Conservation (phyloP, 2,888 invertebrate species). For the Heliconius sara region DNA sequence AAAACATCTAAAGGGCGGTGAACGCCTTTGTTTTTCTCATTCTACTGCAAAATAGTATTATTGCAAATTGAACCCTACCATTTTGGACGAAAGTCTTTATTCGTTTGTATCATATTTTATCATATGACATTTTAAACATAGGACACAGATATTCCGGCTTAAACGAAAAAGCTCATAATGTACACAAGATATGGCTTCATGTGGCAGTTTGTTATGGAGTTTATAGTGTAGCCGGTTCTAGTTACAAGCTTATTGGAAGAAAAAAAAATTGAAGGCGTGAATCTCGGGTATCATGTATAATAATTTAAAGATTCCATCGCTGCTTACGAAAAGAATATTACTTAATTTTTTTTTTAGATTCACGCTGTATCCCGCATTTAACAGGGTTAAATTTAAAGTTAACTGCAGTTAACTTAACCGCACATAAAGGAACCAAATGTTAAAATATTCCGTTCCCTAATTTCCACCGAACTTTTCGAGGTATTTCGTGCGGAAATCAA, state of each 20-base stretch:
- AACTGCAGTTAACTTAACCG: too few species aligned
- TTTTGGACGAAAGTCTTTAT: conserved; percentile 38
- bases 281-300: conserved; percentile 67
- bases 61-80: conserved; percentile 55
- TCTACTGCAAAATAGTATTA: conserved; percentile 42
- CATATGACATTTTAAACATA: conserved; percentile 53
- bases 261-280: conserved; percentile 63
- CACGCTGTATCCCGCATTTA: too few species aligned
- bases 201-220: conserved; percentile 83
- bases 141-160: conserved; percentile 60
- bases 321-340: conserved; percentile 48
- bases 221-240: conserved; percentile 79
- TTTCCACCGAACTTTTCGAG: too few species aligned
- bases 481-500: too few species aligned
- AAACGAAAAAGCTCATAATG: conserved; percentile 83
- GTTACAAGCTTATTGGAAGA: conserved; percentile 71
- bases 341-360: conserved; percentile 41
- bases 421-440: too few species aligned
- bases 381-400: too few species aligned
- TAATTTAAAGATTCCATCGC: conserved; percentile 73
- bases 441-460: too few species aligned
- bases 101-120: conserved; percentile 47
- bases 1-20: conserved; percentile 75
- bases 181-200: conserved; percentile 80
- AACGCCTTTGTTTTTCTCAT: conserved; percentile 57